These are phyloP conservation scores for Valencia hispanica DNA, from an alignment of 2,797 vertebrate species.

Conservation along the genomic window DNA sequence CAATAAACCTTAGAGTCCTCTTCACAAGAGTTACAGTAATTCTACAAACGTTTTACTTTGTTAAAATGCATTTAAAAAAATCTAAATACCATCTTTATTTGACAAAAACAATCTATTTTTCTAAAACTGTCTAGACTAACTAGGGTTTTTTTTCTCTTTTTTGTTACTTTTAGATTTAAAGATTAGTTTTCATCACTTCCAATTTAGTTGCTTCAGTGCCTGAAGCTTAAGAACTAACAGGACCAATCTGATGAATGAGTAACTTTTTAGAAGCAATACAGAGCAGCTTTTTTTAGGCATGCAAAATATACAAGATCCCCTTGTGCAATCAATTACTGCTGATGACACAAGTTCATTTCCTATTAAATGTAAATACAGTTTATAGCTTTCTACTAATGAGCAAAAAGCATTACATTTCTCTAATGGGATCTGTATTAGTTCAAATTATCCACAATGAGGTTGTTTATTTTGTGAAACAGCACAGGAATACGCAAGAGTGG, in stretches of 20 bases:
- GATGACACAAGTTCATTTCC: conserved; percentile 4
- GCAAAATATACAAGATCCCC: neutral
- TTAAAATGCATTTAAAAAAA: conserved; percentile 14
- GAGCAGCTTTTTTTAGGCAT: neutral
- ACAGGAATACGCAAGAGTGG: conserved; percentile 61
- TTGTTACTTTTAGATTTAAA: neutral
- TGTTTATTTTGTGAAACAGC: conserved; percentile 43
- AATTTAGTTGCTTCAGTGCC: neutral
- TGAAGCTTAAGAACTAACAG: neutral
- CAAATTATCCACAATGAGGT: conserved; percentile 47
- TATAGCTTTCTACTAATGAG: neutral
- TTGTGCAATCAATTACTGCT: conserved; percentile 12
- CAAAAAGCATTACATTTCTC: conserved; percentile 21
- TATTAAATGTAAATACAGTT: neutral
- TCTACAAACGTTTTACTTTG: conserved; percentile 10
- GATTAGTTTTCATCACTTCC: neutral
- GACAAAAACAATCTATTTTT: neutral
- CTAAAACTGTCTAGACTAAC: neutral
- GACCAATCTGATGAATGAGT: conserved; percentile 19
- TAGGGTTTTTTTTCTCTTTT: neutral
- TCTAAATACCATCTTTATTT: conserved; percentile 2
- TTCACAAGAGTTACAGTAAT: conserved; percentile 26
- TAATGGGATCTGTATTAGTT: conserved; percentile 45
- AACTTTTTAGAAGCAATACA: neutral
- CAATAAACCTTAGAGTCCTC: conserved; percentile 18